These are phyloP conservation scores for Graphium colonna DNA, from an alignment of 2,888 invertebrate genomes.

Conservation along the genomic window DNA sequence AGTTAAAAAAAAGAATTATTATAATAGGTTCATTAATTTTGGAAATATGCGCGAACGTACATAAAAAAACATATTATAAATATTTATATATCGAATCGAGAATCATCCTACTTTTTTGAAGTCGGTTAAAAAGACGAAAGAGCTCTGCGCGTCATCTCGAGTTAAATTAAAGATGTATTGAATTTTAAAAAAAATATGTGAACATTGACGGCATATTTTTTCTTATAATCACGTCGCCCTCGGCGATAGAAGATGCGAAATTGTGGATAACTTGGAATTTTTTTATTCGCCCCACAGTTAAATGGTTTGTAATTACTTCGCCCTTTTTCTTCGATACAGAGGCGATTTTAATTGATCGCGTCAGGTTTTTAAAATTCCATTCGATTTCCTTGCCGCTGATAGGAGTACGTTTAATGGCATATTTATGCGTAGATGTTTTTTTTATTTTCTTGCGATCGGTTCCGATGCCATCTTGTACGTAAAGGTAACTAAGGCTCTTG, in stretches of 20 bases:
- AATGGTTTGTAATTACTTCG: constrained; percentile 14
- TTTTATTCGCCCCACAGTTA: constrained; percentile 8
- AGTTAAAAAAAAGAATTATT: no score
- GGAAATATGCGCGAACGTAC: no score
- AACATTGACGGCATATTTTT: not conserved
- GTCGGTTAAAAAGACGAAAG: no score
- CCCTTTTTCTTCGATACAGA: constrained; percentile 7
- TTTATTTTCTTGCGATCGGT: constrained; percentile 3
- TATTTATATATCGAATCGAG: no score
- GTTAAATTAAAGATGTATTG: not conserved
- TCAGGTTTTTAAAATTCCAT: constrained; percentile 12
- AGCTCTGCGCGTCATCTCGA: no score
- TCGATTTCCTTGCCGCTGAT: not conserved
- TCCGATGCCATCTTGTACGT: constrained; percentile 1
- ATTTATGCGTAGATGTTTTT: constrained; percentile 6
- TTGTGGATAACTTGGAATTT: constrained; percentile 2
- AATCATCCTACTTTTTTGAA: no score
- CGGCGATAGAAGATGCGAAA: constrained; percentile 7
- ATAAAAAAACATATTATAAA: not conserved
- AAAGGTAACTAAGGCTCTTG: not conserved
- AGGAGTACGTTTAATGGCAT: constrained; percentile 4
- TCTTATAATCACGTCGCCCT: constrained; percentile 1
- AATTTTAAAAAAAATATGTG: not conserved
- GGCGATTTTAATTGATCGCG: constrained; percentile 13
- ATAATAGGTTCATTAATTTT: no score